Base-by-base conservation (phyloP, 2,888 invertebrate species). In the Neocrepidodera transversa region DNA sequence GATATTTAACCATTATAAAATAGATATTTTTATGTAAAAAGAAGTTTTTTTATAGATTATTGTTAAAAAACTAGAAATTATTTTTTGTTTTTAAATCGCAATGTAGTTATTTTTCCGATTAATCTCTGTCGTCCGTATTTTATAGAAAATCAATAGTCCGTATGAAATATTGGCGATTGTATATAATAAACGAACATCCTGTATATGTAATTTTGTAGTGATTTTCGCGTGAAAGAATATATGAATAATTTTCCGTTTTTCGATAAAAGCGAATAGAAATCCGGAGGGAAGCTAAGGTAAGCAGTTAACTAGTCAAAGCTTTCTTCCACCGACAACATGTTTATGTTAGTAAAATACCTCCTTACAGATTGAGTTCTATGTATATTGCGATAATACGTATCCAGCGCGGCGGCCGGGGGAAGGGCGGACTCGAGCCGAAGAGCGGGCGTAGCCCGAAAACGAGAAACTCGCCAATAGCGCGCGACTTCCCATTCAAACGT, bases 321-420 rank as follows among this genome's bases (percentile, higher is more conserved):
- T 72, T 72, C 74, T 77, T 76, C 76, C 75, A 74, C 76, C 77
- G 74, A 77, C 76, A 79, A 79, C 78, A 78, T 79, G 77, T 78
- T 78, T 78, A 77, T 77, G 76, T 72, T 77, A 75, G 77, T 77
- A 77, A 79, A 79, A 79, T 79, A 78, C 75, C 76, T 78, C 74
- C 75, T 77, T 77, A 78, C 77, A 79, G 79, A 79, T 79, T 79
- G 79, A 79, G 78, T 79, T 72, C 72, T 75, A 75, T 76, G 78
- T 77, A 77, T 74, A 76, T 74, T 73, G 72, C 74, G 77, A 78
- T 78, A 78, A 78, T 78, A 77, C 70, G 72, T 70, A 52, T 59
- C 40, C 61, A 72, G 74, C 74, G 71, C 74, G 76, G 78, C 62
- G 73, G 73, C 75, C 71, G 75, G 77, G 78, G 75, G 67, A 63